phyloP scores from a whole-genome alignment of 1,140 invertebrate species.

The Oncopodura yosiiana region DNA sequence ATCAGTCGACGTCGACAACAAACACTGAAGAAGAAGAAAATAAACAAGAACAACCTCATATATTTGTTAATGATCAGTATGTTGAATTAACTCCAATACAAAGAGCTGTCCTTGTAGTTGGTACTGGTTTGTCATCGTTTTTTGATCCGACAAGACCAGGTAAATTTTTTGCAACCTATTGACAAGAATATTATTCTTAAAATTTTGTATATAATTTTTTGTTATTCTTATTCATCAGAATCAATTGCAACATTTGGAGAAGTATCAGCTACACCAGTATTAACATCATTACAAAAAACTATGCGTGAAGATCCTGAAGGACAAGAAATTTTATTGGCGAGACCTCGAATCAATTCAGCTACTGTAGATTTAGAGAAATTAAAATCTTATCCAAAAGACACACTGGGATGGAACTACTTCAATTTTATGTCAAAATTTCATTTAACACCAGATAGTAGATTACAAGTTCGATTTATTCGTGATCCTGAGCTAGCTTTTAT shows the following conservation, averaged over 20 bases:
- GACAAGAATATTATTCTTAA: constrained; percentile 29
- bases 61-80: constrained; percentile 10
- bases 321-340: constrained; percentile 47
- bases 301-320: constrained; percentile 41
- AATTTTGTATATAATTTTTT: not conserved
- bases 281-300: constrained; percentile 41
- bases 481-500: constrained; percentile 86
- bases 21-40: no score
- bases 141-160: constrained; percentile 31
- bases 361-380: constrained; percentile 61
- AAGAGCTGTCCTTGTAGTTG: constrained; percentile 21
- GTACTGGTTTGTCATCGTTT: constrained; percentile 30
- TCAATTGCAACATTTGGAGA: constrained; percentile 52
- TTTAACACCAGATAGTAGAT: constrained; percentile 84
- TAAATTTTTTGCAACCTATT: constrained; percentile 23
- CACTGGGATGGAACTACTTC: constrained; percentile 72
- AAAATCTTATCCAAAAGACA: constrained; percentile 60
- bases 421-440: constrained; percentile 71
- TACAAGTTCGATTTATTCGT: constrained; percentile 80
- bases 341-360: constrained; percentile 74
- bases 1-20: no score
- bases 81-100: constrained; percentile 22
- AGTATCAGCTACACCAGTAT: constrained; percentile 43
- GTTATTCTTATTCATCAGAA: constrained; percentile 42
- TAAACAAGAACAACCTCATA: no score